A percentile compares a stretch with the other conserved stretches of the same genome.
phyloP scores from a whole-genome alignment of 1,140 invertebrate genomes.

The Archivesica marissinica region DNA sequence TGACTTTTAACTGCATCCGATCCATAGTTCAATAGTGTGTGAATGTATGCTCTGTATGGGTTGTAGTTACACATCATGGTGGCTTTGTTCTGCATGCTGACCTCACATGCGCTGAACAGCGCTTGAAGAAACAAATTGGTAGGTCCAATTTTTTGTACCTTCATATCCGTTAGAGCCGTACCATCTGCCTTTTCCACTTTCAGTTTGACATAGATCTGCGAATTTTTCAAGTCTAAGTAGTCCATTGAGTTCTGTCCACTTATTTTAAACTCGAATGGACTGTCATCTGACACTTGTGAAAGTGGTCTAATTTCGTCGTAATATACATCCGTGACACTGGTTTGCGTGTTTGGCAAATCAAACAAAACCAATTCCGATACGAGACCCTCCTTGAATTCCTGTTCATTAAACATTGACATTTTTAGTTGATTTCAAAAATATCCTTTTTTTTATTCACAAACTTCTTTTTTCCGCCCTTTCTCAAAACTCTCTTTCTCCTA shows the following conservation, averaged over 20 bases:
- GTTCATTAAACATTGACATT: constrained; percentile 34
- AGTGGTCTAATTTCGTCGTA: constrained; percentile 56
- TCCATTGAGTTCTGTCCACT: constrained; percentile 62
- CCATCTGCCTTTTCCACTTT: constrained; percentile 53
- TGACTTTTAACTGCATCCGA: constrained; percentile 41
- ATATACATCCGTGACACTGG: constrained; percentile 42
- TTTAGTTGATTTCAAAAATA: constrained; percentile 22
- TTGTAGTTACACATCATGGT: constrained; percentile 41
- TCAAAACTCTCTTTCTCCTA: background rate
- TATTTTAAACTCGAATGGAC: constrained; percentile 19
- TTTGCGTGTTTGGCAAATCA: constrained; percentile 54
- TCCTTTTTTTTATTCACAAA: no score
- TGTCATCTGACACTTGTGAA: constrained; percentile 8
- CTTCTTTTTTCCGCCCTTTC: no score
- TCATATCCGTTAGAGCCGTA: background rate
- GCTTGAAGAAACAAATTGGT: constrained; percentile 53
- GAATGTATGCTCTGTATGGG: constrained; percentile 51
- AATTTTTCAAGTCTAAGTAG: constrained; percentile 53
- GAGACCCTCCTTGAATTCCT: constrained; percentile 15
- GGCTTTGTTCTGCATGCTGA: constrained; percentile 43
- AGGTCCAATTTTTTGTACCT: constrained; percentile 51
- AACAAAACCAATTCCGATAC: constrained; percentile 46
- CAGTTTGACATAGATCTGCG: constrained; percentile 40
- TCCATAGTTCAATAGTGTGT: constrained; percentile 52
- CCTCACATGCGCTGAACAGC: constrained; percentile 57